Percentiles rank a stretch among this genome's conserved stretches.
Conservation (phyloP, 2,797 vertebrate genomes). For the Spinibarbus caldwelli region DNA sequence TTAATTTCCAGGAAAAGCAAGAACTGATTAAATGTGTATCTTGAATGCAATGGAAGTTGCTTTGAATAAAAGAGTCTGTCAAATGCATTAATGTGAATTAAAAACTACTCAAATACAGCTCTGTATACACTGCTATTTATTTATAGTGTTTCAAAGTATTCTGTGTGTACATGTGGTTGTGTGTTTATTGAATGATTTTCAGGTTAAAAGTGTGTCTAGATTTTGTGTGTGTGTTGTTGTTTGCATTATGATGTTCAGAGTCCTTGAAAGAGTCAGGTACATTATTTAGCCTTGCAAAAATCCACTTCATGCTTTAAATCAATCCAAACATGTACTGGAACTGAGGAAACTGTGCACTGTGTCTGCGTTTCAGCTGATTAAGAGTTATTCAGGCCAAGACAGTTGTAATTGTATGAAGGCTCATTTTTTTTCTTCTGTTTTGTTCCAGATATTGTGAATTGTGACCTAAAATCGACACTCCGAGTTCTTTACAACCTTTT, state of each 20-base stretch:
- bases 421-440: background rate
- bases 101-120: background rate
- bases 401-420: background rate
- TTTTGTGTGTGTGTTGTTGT: background rate
- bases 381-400: background rate
- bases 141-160: background rate
- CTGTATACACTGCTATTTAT: background rate
- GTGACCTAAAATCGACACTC: constrained; percentile 94
- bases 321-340: background rate
- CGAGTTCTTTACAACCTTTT: constrained; percentile 97
- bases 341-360: background rate
- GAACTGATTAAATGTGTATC: background rate
- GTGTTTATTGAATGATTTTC: background rate
- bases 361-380: background rate
- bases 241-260: background rate
- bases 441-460: constrained; percentile 93
- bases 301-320: background rate
- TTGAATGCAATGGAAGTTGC: background rate
- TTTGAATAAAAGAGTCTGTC: background rate
- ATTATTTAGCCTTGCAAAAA: background rate
- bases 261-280: background rate
- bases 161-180: background rate
- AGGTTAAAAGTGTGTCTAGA: background rate
- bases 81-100: background rate
- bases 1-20: background rate